Evolutionary conservation across 2,888 invertebrate genomes (phyloP).

Genomic region (Phengaris alcon): DNA sequence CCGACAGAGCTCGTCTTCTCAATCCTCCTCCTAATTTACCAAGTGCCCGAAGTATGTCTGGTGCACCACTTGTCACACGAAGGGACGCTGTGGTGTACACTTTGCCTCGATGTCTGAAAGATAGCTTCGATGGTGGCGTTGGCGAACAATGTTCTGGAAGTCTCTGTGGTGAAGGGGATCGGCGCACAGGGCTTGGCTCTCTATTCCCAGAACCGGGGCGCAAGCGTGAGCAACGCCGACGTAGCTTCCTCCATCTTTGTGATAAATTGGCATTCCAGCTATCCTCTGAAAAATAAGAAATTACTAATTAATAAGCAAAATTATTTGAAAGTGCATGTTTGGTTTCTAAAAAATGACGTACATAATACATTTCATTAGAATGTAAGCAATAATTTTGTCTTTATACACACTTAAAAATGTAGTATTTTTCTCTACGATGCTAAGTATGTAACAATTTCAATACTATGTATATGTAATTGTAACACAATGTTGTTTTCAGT

Average conservation of each 20-base stretch:
- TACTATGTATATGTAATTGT: no score
- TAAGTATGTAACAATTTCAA: no score
- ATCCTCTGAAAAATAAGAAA: slow-evolving; percentile 78
- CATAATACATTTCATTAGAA: no score
- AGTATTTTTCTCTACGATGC: no score
- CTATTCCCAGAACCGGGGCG: slow-evolving; percentile 81
- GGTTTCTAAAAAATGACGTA: no score
- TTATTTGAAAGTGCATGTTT: no score
- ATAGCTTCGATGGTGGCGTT: slow-evolving; percentile 68
- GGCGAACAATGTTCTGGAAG: slow-evolving; percentile 73
- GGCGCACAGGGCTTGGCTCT: slow-evolving; percentile 77
- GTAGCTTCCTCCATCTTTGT: slow-evolving; percentile 86
- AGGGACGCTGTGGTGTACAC: slow-evolving; percentile 74
- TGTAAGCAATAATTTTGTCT: no score
- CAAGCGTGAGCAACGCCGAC: slow-evolving; percentile 84
- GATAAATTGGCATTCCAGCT: slow-evolving; percentile 87
- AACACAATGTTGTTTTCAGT: no score
- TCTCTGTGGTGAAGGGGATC: slow-evolving; percentile 78
- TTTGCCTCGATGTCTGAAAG: slow-evolving; percentile 73
- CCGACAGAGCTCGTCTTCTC: slow-evolving; percentile 83
- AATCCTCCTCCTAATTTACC: slow-evolving; percentile 85
- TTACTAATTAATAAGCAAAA: neutral
- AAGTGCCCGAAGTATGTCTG: slow-evolving; percentile 83
- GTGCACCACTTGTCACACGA: slow-evolving; percentile 79
- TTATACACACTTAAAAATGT: no score